Percentiles rank a stretch among this genome's conserved stretches.
Evolutionary conservation across 2,113 vertebrate genomes (phyloP).

Genomic region (Promerops cafer): DNA sequence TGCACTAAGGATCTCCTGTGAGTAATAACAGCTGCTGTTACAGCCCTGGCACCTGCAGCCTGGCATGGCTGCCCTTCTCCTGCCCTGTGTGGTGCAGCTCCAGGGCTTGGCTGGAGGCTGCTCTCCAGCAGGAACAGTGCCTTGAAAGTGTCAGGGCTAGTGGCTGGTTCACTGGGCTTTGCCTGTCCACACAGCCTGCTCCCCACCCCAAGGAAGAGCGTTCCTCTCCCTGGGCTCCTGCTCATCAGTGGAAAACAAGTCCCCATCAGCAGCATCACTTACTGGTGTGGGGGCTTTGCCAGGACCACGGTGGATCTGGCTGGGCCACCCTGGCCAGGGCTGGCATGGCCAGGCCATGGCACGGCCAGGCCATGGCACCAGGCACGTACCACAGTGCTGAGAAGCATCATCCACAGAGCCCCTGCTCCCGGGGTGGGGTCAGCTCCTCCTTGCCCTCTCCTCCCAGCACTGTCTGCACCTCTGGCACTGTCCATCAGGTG

Average conservation of each 20-base stretch:
- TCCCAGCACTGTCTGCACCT: not conserved
- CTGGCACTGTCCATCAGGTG: not conserved
- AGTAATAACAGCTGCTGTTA: not conserved
- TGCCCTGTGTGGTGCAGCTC: not conserved
- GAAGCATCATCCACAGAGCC: not conserved
- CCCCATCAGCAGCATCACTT: not conserved
- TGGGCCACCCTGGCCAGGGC: not conserved
- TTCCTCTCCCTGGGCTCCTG: not conserved
- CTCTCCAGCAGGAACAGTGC: rapidly evolving
- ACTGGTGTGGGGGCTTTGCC: not conserved
- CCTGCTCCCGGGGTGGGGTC: rapidly evolving
- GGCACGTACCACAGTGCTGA: rapidly evolving
- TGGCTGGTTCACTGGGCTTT: rapidly evolving
- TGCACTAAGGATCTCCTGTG: not conserved
- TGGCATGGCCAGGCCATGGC: rapidly evolving
- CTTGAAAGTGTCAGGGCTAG: not conserved
- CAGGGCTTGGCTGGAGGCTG: not conserved
- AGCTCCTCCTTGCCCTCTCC: not conserved
- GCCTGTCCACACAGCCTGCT: not conserved
- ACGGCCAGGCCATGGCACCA: rapidly evolving
- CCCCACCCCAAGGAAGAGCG: not conserved
- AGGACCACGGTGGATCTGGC: not conserved
- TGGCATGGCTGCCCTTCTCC: not conserved
- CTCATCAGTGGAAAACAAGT: not conserved
- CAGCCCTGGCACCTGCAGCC: rapidly evolving